Conservation (phyloP, 2,797 vertebrate genomes). For the Rhinoraja longicauda region DNA sequence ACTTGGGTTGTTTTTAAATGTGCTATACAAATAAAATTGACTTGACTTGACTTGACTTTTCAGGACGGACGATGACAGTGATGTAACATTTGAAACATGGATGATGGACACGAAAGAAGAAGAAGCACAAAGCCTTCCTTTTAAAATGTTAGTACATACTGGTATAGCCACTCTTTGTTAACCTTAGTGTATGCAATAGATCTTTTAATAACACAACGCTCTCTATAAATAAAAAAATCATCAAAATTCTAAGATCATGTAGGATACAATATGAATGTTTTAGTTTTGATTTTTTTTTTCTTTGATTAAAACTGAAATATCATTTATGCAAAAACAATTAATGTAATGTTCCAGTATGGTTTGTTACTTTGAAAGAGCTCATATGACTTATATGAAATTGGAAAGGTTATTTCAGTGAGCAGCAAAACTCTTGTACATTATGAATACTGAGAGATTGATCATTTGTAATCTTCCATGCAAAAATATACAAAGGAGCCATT, state of each 20-base stretch:
- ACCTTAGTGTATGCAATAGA: neutral
- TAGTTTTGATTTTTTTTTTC: neutral
- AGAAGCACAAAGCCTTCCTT: neutral
- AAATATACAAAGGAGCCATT: conserved; percentile 52
- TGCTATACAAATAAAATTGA: no score
- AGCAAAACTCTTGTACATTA: neutral
- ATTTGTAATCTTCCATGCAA: neutral
- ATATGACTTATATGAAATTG: neutral
- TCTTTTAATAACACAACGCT: neutral
- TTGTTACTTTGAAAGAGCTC: neutral
- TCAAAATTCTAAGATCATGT: neutral
- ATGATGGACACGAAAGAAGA: no score
- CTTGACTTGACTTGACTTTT: no score
- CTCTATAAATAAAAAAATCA: neutral
- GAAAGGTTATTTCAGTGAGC: neutral
- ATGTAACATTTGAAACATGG: no score
- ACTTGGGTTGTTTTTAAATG: no score
- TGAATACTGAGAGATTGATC: neutral
- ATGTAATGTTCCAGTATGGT: neutral
- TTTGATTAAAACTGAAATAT: neutral
- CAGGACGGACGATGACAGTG: no score
- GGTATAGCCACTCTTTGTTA: neutral
- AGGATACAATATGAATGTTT: neutral
- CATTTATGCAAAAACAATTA: neutral
- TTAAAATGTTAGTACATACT: neutral